Conservation (phyloP, 2,797 vertebrate genomes). For the Sebastes itinus region DNA sequence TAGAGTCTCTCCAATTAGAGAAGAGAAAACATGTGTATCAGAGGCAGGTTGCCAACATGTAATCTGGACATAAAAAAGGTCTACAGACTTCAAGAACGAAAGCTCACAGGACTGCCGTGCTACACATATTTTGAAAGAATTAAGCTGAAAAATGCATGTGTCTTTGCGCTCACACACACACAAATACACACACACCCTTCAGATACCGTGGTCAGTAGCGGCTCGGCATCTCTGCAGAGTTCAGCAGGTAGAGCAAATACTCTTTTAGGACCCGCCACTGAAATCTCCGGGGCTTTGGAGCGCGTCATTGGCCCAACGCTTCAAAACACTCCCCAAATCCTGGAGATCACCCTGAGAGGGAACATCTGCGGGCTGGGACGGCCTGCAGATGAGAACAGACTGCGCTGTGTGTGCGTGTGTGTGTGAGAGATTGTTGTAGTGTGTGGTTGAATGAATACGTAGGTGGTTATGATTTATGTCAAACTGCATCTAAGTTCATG, state of each 20-base stretch:
- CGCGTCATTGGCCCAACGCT: slow-evolving; percentile 61
- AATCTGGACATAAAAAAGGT: slow-evolving; percentile 23
- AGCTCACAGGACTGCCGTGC: slow-evolving; percentile 14
- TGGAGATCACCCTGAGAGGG: slow-evolving; percentile 71
- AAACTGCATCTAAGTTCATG: slow-evolving; percentile 30
- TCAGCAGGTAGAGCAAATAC: slow-evolving; percentile 62
- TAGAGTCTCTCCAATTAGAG: slow-evolving; percentile 32
- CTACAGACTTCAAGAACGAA: slow-evolving; percentile 16
- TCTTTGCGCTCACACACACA: neutral
- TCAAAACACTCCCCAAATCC: slow-evolving; percentile 74
- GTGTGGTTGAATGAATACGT: slow-evolving; percentile 38
- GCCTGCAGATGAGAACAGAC: slow-evolving; percentile 61
- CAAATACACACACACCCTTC: neutral
- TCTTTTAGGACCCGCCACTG: slow-evolving; percentile 51
- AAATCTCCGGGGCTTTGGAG: slow-evolving; percentile 73
- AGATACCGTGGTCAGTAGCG: slow-evolving; percentile 42
- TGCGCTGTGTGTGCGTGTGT: slow-evolving; percentile 21
- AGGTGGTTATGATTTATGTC: slow-evolving; percentile 38
- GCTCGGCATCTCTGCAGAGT: slow-evolving; percentile 50
- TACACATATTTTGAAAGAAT: slow-evolving; percentile 12
- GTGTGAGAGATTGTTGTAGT: slow-evolving; percentile 17
- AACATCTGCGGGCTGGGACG: slow-evolving; percentile 72
- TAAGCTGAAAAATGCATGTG: neutral
- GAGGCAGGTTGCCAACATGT: slow-evolving; percentile 17
- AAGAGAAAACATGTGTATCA: slow-evolving; percentile 47